Conservation (phyloP, 2,888 invertebrate genomes). For the Chydorus sphaericus region DNA sequence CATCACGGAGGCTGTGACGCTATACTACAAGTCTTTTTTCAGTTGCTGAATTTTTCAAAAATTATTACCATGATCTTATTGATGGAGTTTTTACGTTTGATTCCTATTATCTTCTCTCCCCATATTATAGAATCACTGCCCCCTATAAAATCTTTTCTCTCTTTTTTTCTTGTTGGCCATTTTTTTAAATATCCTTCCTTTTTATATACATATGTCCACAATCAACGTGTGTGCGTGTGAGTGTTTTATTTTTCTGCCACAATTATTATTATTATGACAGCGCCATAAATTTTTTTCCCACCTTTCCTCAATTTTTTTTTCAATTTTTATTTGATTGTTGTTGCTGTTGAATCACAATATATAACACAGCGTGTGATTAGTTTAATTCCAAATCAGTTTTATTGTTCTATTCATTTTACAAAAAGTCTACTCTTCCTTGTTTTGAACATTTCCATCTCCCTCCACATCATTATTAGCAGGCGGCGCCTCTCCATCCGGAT, state of each 20-base stretch:
- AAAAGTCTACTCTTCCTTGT: neutral
- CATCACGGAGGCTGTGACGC: too few species aligned
- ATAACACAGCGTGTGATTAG: conserved; percentile 10
- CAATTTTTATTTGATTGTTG: conserved; percentile 1
- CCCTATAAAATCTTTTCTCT: neutral
- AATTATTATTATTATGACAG: conserved; percentile 1
- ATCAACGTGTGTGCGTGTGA: conserved; percentile 5
- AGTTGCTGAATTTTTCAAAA: too few species aligned
- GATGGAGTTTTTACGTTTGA: too few species aligned
- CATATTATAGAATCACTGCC: neutral
- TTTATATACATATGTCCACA: neutral
- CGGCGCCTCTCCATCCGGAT: neutral
- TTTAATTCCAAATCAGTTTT: conserved; percentile 7
- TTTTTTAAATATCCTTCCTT: neutral
- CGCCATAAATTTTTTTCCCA: neutral
- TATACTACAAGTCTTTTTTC: too few species aligned
- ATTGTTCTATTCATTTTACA: neutral
- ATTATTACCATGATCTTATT: too few species aligned
- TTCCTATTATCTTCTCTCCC: too few species aligned
- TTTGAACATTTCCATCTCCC: neutral
- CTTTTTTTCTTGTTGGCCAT: neutral
- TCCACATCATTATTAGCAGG: too few species aligned
- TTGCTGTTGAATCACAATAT: conserved; percentile 6
- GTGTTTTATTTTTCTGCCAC: too few species aligned
- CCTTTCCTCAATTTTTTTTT: neutral